phyloP scores from a whole-genome alignment of 2,113 vertebrate species.

The Meriones unguiculatus region DNA sequence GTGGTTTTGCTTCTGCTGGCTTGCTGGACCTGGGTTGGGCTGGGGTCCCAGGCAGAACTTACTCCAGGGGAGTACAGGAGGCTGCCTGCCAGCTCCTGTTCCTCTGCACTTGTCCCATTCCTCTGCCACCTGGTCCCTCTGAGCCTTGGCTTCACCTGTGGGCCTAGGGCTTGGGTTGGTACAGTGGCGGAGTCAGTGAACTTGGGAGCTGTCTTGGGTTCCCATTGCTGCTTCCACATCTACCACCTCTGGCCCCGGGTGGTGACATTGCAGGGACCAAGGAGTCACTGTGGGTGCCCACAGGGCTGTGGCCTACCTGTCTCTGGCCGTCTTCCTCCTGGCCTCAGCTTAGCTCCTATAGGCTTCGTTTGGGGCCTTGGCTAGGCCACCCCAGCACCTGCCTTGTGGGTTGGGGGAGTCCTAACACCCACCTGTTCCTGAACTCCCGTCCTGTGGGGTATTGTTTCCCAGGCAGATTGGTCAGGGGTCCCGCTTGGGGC shows the following conservation, averaged over 20 bases:
- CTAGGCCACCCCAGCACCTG: not conserved
- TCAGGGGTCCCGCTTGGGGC: not conserved
- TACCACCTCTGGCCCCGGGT: not conserved
- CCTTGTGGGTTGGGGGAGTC: not conserved
- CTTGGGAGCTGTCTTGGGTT: not conserved
- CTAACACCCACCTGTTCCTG: not conserved
- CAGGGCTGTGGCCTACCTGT: not conserved
- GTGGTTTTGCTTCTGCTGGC: conserved; percentile 70
- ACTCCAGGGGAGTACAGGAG: not conserved
- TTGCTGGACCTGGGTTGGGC: conserved; percentile 25
- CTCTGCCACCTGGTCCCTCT: not conserved
- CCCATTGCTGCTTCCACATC: not conserved
- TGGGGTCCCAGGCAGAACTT: not conserved
- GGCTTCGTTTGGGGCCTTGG: not conserved
- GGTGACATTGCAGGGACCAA: not conserved
- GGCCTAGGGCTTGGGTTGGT: not conserved
- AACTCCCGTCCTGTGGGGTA: not conserved
- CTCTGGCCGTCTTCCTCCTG: conserved; percentile 68
- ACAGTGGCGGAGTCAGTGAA: not conserved
- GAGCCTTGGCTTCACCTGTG: not conserved
- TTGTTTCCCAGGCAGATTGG: conserved; percentile 34
- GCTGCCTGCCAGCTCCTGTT: not conserved
- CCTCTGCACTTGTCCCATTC: not conserved
- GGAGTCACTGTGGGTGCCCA: conserved; percentile 42
- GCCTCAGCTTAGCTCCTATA: not conserved